Conservation (phyloP, 2,888 invertebrate genomes). For the Mongoloraphidia duomilia region DNA sequence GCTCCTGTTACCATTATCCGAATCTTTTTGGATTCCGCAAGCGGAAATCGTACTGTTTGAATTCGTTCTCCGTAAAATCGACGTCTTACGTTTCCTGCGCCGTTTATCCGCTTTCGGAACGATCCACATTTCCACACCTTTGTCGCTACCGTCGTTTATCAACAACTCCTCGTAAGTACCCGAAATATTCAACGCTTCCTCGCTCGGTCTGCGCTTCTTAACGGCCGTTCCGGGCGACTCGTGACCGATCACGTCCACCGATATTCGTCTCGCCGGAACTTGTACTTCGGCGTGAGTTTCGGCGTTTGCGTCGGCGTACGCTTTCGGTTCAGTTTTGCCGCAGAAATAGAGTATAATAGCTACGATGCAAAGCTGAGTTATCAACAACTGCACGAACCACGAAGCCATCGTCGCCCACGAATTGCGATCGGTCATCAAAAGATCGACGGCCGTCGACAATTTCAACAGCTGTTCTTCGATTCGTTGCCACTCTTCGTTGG, state of each 20-base stretch:
- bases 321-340: slow-evolving; percentile 31
- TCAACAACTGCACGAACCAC: slow-evolving; percentile 37
- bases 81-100: slow-evolving; percentile 18
- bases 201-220: slow-evolving; percentile 59
- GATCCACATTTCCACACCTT: slow-evolving; percentile 15
- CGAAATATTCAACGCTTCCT: slow-evolving; percentile 35
- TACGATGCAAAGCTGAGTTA: slow-evolving; percentile 33
- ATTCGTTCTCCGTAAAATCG: slow-evolving; percentile 16
- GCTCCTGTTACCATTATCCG: too few species aligned
- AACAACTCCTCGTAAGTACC: slow-evolving; percentile 44
- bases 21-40: slow-evolving; percentile 7
- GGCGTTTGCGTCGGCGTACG: slow-evolving; percentile 43
- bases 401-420: slow-evolving; percentile 47
- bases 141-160: slow-evolving; percentile 35
- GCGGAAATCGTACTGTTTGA: slow-evolving; percentile 20
- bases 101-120: slow-evolving; percentile 23
- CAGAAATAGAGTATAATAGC: slow-evolving; percentile 37
- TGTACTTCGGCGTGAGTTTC: slow-evolving; percentile 34
- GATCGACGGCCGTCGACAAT: slow-evolving; percentile 44
- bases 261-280: slow-evolving; percentile 39
- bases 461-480: slow-evolving; percentile 37
- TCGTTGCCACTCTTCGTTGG: slow-evolving; percentile 28
- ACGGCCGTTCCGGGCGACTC: slow-evolving; percentile 39
- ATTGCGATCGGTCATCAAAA: slow-evolving; percentile 44
- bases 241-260: slow-evolving; percentile 47